Evolutionary conservation across 1,140 invertebrate genomes (phyloP), one percentile per base, ranked within the genome.

Genomic region (Mercenaria mercenaria): DNA sequence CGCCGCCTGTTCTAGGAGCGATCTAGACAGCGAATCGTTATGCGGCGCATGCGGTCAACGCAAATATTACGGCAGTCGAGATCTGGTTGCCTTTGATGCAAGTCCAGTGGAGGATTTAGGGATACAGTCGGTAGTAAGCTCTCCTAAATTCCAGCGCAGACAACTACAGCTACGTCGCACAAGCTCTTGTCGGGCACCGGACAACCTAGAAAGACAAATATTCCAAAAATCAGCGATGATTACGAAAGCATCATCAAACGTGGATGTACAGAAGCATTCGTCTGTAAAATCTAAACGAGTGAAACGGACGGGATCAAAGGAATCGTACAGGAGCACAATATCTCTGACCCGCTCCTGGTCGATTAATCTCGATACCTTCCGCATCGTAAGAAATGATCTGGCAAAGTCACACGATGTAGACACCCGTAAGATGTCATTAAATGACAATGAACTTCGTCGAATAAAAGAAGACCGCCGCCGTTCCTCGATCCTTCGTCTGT

Each of bases 321-420:
- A 67, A 8, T 20, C 26, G 13, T 15, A 41, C 15, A 77, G 50
- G 29, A 87, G 85, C 29, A 79, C 74, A n/a, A 79, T 43, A 15
- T 52, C 85, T 41, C 59, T 87, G 1, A 59, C 85, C 2, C 50
- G 85, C n/a, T 87, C 85, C 4, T 64, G 69, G 85, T 87, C 85
- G 4, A 87, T 61, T 8, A 61, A 87, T 32, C 29, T 79, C 11
- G 85, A 87, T 23, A 61, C 26, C 1, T 79, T 87, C 23, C 61
- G 67, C 11, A 43, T 61, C 47, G 37, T 79, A 23, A 67, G 69
- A 87, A 79, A 52, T 37, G 72, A 77, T 34, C 64, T 50, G 20
- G 20, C 37, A 32, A 59, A 77, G n/a, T 56, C 74, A 0, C 37
- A 32, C 13, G 13, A 56, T 13, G 13, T 8, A 6, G 37, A 26